Base-by-base conservation (phyloP, 2,797 vertebrate species). In the Peromyscus melanophrys region DNA sequence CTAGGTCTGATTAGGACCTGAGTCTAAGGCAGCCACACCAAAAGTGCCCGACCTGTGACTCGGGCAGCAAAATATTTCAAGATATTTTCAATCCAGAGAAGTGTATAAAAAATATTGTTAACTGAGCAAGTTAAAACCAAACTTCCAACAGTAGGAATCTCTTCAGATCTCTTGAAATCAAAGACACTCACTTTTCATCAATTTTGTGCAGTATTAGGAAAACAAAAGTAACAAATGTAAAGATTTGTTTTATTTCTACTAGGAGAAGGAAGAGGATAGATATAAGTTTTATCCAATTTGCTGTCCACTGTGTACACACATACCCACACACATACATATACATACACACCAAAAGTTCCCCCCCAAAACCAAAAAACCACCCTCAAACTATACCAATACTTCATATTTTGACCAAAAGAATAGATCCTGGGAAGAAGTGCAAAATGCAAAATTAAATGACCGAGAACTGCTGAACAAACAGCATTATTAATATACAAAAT, bases 401-500 rank as follows among this genome's bases (percentile, higher is more conserved):
- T 98, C 97, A 93, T 95, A 97, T 97, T 98, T 98, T 98, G 98
- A 99, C 98, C 98, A 97, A 98, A 99, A 98, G 98, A 98, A 98
- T 92, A 98, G 98, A 98, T 99, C 98, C 98, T 98, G 98, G 99
- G 98, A 99, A 97, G 98, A 99, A 99, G 99, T 99, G 99, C 99
- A 99, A 99, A 99, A 99, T 99, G 98, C 99, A 99, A 99, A 99
- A 99, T 99, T 98, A 99, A 99, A 99, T 99, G 99, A 99, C 98
- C 98, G 92, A 98, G 99, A 98, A 99, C 99, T 99, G 99, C 98
- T 98, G 98, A 99, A 99, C 98, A 98, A 98, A 98, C 98, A 99
- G 98, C 99, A 99, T 99, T 98, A 99, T 98, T 98, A 98, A 99
- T 99, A 99, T 99, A 99, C 99, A 99, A 99, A 99, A 99, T 99